A percentile compares a stretch with the other conserved stretches of the same genome.
These are phyloP conservation scores for Paraescarpia echinospica DNA, from an alignment of 1,140 invertebrate species.

Conservation along the genomic window DNA sequence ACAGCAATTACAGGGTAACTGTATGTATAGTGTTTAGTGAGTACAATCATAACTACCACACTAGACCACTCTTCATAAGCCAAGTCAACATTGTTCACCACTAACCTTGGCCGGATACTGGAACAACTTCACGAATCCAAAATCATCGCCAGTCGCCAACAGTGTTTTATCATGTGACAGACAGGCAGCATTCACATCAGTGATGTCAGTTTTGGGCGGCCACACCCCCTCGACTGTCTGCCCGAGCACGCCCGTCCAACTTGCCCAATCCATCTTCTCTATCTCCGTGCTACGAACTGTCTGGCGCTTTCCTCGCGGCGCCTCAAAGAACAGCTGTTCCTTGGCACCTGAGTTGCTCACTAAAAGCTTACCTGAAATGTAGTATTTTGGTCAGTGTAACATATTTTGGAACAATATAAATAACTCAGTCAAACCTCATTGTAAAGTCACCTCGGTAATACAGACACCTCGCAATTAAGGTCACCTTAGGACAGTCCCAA, in stretches of 20 bases:
- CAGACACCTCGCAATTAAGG: too few species aligned
- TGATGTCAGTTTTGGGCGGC: slow-evolving; percentile 58
- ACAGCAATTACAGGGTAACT: neutral
- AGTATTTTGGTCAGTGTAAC: neutral
- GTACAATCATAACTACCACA: too few species aligned
- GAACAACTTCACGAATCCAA: slow-evolving; percentile 58
- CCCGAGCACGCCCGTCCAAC: slow-evolving; percentile 57
- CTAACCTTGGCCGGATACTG: slow-evolving; percentile 55
- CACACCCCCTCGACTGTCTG: slow-evolving; percentile 55
- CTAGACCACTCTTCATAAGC: neutral
- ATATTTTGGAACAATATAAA: neutral
- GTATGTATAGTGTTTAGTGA: neutral
- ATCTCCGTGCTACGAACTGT: slow-evolving; percentile 50
- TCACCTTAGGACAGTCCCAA: too few species aligned
- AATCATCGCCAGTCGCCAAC: slow-evolving; percentile 58
- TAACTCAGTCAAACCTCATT: neutral
- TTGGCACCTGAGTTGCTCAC: slow-evolving; percentile 58
- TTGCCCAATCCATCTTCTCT: slow-evolving; percentile 53
- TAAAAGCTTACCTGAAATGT: slow-evolving; percentile 52
- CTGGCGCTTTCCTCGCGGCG: slow-evolving; percentile 54
- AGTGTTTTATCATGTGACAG: slow-evolving; percentile 46
- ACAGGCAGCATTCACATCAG: slow-evolving; percentile 56
- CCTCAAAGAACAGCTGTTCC: slow-evolving; percentile 58
- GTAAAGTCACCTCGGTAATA: too few species aligned
- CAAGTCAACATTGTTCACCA: neutral